These are phyloP conservation scores for Menidia beryllina DNA, from an alignment of 2,113 vertebrate species.

Conservation along the genomic window DNA sequence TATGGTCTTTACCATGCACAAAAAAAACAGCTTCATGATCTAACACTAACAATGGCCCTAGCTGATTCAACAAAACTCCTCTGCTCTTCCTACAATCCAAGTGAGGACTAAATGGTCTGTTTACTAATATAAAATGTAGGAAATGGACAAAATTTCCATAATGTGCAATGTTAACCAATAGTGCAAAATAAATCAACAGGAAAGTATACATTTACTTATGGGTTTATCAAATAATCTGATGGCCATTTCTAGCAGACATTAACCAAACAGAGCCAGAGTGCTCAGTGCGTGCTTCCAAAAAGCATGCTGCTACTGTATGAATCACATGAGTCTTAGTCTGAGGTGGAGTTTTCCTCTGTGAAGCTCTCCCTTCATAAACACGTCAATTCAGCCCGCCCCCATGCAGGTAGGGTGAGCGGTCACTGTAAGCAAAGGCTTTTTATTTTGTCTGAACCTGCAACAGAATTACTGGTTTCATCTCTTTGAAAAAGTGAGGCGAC, in stretches of 20 bases:
- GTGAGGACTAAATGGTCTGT: neutral
- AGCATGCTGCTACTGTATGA: neutral
- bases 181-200: neutral
- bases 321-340: neutral
- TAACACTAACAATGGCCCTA: neutral
- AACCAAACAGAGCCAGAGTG: neutral
- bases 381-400: neutral
- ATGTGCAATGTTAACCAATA: neutral
- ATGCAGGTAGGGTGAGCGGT: neutral
- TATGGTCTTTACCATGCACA: neutral
- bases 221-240: neutral
- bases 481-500: neutral
- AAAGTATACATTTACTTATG: neutral
- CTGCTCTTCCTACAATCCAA: neutral
- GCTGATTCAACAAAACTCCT: slow-evolving; percentile 6
- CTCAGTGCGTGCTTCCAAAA: neutral
- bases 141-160: neutral
- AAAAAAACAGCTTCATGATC: neutral
- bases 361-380: neutral
- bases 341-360: neutral
- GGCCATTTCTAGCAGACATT: neutral
- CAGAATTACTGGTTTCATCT: neutral
- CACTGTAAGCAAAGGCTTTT: too few species aligned
- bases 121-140: neutral
- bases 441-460: neutral